These are phyloP conservation scores for Rhizoglyphus robini DNA, from an alignment of 1,140 invertebrate genomes.

Conservation along the genomic window DNA sequence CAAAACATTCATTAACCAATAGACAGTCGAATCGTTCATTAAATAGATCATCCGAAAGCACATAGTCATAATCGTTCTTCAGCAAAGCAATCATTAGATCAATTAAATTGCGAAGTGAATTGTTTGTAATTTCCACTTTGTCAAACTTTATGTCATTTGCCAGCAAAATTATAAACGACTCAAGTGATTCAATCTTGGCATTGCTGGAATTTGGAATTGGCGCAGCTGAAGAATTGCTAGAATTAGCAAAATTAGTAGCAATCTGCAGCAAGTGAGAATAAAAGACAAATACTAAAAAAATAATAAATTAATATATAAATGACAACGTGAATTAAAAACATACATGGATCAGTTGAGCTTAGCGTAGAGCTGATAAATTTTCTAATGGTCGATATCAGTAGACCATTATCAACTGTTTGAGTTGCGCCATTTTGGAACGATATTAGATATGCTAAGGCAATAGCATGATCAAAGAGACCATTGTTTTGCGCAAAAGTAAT, in stretches of 20 bases:
- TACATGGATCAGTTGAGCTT: not conserved
- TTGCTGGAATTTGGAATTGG: not conserved
- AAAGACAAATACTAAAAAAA: constrained; percentile 13
- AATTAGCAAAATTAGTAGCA: constrained; percentile 1
- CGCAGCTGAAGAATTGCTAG: not conserved
- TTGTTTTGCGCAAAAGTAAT: constrained; percentile 19
- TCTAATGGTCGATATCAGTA: constrained; percentile 10
- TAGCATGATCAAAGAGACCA: constrained; percentile 17
- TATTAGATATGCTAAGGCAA: constrained; percentile 10
- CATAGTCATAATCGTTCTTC: constrained; percentile 9
- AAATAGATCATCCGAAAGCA: constrained; percentile 13
- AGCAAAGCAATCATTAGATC: not conserved
- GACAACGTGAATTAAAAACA: not conserved
- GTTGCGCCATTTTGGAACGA: not conserved
- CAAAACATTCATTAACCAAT: constrained; percentile 17
- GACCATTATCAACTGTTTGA: not conserved
- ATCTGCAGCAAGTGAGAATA: constrained; percentile 15
- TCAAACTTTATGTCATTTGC: constrained; percentile 15
- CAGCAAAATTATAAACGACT: constrained; percentile 13
- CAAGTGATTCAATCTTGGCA: not conserved
- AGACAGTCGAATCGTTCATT: constrained; percentile 8
- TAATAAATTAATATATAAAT: not conserved
- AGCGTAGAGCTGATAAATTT: constrained; percentile 4
- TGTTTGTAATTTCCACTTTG: not conserved
- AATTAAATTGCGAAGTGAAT: not conserved